Evolutionary conservation across 1,140 invertebrate species (phyloP), one percentile per base, ranked within the genome.

Genomic region (Solenopsis fugax): DNA sequence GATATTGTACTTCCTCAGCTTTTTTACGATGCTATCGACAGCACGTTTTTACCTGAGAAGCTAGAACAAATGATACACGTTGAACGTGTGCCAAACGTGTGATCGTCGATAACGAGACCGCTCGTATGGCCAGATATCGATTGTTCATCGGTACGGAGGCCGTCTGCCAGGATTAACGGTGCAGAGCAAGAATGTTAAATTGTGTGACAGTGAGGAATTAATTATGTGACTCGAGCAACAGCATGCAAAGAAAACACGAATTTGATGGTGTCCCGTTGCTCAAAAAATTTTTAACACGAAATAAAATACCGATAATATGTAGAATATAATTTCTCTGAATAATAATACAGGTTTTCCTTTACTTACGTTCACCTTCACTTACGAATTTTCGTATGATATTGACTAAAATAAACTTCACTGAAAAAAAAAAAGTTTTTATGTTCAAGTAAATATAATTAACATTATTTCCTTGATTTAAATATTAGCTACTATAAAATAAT

Each of bases 91-190:
- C 88, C 86, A 90, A 87, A 73, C 75, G 60, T 81, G 85, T 81
- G 85, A 87, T 86, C 50, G 34, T 75, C 75, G 88, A 88, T 85
- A 90, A 90, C 62, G 85, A 86, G 86, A 80, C 85, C 73, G 52
- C 78, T 87, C 65, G 76, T 73, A 73, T 80, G 69, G 54, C 67
- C 73, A 78, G 73, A 72, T 89, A 90, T 90, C 62, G 89, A 88
- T 88, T 90, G 75, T 90, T 88, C 89, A 90, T 85, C 16, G 56
- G 18, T 69, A 41, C 41, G 41, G 41, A 56, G 58, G 12, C 60
- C 69, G 34, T 78, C 48, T 89, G 87, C 81, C 77, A 76, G 69
- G 56, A 64, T 86, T 86, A 89, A 88, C 82, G 86, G 80, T 88
- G 67, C 58, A 54, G 69, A 56, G 9, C 45, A 56, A 89, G 1